phyloP scores from a whole-genome alignment of 2,797 vertebrate species.

The Alcedo quadribrachys region DNA sequence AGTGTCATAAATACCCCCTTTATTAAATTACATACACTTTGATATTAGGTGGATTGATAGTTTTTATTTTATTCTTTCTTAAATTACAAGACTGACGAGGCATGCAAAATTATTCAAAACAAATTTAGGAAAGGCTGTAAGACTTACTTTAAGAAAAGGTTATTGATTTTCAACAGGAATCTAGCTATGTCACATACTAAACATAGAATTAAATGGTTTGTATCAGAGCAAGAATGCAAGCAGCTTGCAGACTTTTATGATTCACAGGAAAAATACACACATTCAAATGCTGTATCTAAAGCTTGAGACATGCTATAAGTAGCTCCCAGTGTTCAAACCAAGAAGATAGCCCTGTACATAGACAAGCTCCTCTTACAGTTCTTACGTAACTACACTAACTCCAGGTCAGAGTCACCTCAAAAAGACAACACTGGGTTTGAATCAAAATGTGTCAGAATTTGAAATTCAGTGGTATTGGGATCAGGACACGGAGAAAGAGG shows the following conservation, averaged over 20 bases:
- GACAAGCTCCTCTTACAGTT: not conserved
- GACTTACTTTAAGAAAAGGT: slow-evolving; percentile 44
- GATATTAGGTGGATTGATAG: slow-evolving; percentile 57
- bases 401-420: not conserved
- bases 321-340: not conserved
- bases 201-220: slow-evolving; percentile 58
- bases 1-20: slow-evolving; percentile 54
- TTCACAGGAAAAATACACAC: not conserved
- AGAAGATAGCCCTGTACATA: not conserved
- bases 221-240: slow-evolving; percentile 5
- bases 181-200: slow-evolving; percentile 59
- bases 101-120: slow-evolving; percentile 65
- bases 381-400: rapidly evolving
- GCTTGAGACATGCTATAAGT: not conserved
- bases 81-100: slow-evolving; percentile 69
- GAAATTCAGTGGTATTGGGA: not conserved
- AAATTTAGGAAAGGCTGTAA: slow-evolving; percentile 68
- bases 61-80: slow-evolving; percentile 60
- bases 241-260: not conserved
- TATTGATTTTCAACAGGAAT: slow-evolving; percentile 72
- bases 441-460: not conserved
- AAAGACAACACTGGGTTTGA: not conserved
- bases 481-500: not conserved
- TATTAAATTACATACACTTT: slow-evolving; percentile 62
- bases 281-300: not conserved